A percentile compares a stretch with the other conserved stretches of the same genome.
phyloP scores from a whole-genome alignment of 1,140 invertebrate genomes.

The Stenopsyche tienmushanensis region DNA sequence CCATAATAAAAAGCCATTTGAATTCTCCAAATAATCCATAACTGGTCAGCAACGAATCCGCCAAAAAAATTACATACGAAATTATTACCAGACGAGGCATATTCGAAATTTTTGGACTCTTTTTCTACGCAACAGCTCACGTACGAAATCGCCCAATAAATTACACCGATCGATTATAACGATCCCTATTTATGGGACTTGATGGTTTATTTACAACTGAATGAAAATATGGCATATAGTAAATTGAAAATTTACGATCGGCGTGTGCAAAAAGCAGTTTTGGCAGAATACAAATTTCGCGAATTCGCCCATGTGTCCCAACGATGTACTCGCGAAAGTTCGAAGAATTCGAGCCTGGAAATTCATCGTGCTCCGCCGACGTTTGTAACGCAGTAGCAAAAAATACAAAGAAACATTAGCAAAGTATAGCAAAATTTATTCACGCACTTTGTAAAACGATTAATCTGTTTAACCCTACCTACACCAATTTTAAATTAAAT shows the following conservation, averaged over 20 bases:
- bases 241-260: conserved; percentile 15
- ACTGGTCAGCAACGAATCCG: too few relatives aligned
- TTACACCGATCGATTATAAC: too few relatives aligned
- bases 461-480: conserved; percentile 1
- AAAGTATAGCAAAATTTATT: background rate
- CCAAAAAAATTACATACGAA: too few relatives aligned
- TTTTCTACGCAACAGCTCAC: too few relatives aligned
- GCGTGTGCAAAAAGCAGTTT: conserved; percentile 1
- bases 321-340: background rate
- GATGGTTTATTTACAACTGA: too few relatives aligned
- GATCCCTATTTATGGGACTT: too few relatives aligned
- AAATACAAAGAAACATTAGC: background rate
- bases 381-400: background rate
- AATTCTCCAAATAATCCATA: too few relatives aligned
- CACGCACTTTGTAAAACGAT: conserved; percentile 1
- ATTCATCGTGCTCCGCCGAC: background rate
- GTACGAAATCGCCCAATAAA: too few relatives aligned
- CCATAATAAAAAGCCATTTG: too few relatives aligned
- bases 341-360: background rate
- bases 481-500: background rate
- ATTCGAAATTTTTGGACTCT: too few relatives aligned
- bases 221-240: too few relatives aligned
- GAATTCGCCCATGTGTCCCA: background rate
- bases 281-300: background rate
- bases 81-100: too few relatives aligned